phyloP scores from a whole-genome alignment of 2,113 vertebrate genomes.

The Ahaetulla prasina region DNA sequence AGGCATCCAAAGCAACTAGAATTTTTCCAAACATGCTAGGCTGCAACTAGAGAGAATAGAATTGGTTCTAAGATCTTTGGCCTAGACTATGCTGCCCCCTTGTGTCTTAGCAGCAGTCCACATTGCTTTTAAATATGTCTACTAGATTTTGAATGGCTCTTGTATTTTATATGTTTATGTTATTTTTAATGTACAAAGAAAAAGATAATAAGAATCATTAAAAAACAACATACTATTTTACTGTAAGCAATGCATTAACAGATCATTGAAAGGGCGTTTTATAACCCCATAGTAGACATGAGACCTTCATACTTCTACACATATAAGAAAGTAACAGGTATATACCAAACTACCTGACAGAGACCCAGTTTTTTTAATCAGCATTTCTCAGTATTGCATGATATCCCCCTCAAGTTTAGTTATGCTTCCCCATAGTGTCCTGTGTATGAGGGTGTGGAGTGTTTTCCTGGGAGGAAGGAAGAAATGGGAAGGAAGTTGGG shows the following conservation, averaged over 20 bases:
- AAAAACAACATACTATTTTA: neutral
- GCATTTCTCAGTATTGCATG: neutral
- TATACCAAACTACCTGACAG: neutral
- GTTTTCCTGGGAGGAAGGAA: neutral
- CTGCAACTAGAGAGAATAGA: neutral
- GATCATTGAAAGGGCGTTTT: neutral
- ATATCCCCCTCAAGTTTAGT: neutral
- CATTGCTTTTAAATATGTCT: neutral
- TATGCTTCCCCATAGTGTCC: neutral
- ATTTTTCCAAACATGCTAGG: neutral
- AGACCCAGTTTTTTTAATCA: neutral
- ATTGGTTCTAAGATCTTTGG: neutral
- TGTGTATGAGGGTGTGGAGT: neutral
- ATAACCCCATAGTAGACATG: neutral
- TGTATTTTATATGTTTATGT: neutral
- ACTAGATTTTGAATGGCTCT: neutral
- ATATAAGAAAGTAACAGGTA: neutral
- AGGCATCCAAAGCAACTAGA: constrained; percentile 30
- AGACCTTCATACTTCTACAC: neutral
- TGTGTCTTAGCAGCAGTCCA: constrained; percentile 39
- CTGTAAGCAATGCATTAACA: neutral
- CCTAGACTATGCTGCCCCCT: constrained; percentile 59
- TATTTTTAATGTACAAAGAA: neutral
- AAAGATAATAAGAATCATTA: neutral
- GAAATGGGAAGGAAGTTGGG: neutral